Evolutionary conservation across 1,140 invertebrate species (phyloP).

Genomic region (Eupristina koningsbergeri): DNA sequence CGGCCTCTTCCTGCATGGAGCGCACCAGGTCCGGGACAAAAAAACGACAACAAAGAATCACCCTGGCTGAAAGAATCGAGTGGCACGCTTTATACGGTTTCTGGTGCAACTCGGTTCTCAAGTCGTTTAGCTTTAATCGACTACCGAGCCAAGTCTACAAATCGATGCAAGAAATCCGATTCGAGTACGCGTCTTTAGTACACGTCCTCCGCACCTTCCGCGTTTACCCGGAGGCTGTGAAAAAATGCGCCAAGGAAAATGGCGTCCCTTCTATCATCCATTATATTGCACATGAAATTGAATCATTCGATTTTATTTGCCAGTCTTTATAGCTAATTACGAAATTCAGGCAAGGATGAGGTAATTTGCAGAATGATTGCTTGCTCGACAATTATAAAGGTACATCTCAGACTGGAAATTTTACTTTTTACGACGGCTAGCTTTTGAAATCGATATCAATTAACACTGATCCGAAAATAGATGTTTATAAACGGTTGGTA

Average conservation of each 20-base stretch:
- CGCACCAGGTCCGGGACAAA: conserved; percentile 46
- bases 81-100: conserved; percentile 23
- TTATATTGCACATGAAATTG: no score
- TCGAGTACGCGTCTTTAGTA: no score
- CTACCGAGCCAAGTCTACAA: background rate
- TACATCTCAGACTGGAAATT: no score
- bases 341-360: background rate
- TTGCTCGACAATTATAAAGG: background rate
- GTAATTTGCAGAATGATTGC: background rate
- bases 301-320: background rate
- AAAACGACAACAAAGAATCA: background rate
- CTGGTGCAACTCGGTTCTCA: conserved; percentile 6
- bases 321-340: no score
- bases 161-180: conserved; percentile 3
- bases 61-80: background rate
- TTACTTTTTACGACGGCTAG: no score
- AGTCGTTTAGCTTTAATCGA: conserved; percentile 32
- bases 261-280: no score
- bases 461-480: no score
- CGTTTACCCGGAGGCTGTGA: conserved; percentile 13
- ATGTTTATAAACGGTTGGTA: no score
- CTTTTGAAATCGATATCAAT: no score
- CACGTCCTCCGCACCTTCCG: background rate
- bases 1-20: conserved; percentile 64
- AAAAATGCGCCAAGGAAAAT: no score